Base-by-base conservation (phyloP, 2,797 vertebrate species). In the Poliocrania exsul region DNA sequence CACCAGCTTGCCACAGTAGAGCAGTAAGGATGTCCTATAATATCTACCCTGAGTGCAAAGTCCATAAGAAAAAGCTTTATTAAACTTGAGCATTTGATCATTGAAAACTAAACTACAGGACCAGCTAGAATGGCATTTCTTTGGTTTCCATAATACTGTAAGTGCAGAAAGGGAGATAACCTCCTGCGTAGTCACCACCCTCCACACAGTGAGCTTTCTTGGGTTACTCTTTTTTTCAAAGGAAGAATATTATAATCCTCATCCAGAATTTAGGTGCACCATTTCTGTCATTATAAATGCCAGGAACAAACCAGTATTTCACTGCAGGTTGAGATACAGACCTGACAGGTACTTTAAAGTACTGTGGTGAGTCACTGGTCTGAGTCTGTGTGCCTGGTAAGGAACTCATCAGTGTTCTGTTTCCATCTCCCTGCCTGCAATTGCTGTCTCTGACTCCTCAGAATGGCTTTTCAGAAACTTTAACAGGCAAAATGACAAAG, bases 401-500 rank as follows among this genome's bases (percentile, higher is more conserved):
- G 61, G 25, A 20, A 65, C 82, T 23, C n/a, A 71, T 66, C 54
- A 49, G 40, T 53, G 33, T 61, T 77, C 0, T 0, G 15, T 91
- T 78, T 88, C 69, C 61, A 72, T 33, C 57, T 74, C n/a, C 16
- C 13, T 44, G 29, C 37, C 24, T 20, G 13, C 29, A 58, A 57
- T 35, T 56, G 49, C 64, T 25, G 44, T 80, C 70, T 90, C 71
- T 2, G 3, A 33, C 35, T 87, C 5, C 16, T 80, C 51, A 49
- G 49, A 67, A 49, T 28, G 35, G 49, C 79, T 91, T 91, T 88
- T 64, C 44, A 77, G 81, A 85, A 85, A 40, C 29, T 33, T 53
- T 16, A 91, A 78, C 20, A 67, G 81, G 75, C 72, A 90, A 16
- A 91, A 83, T 81, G 87, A 92, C 90, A 95, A 93, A 93, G 42